These are phyloP conservation scores for Plemyria rubiginata DNA, from an alignment of 2,888 invertebrate species.

Conservation along the genomic window DNA sequence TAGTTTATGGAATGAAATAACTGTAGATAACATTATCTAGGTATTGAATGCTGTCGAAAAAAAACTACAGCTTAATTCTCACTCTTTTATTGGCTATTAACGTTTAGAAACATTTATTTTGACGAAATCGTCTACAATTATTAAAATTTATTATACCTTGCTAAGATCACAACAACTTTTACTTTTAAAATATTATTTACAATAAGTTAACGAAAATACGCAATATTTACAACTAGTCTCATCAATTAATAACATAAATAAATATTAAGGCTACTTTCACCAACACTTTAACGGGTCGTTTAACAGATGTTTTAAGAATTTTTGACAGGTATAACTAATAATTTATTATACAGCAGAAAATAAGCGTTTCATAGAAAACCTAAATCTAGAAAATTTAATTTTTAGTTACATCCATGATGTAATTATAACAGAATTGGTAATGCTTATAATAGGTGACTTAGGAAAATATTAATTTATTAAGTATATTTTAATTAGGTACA, in stretches of 20 bases:
- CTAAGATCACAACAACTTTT: constrained; percentile 76
- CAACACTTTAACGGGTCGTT: constrained; percentile 1
- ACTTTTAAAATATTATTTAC: constrained; percentile 69
- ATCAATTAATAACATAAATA: constrained; percentile 34
- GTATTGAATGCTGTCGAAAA: too few species aligned
- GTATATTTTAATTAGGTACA: too few species aligned
- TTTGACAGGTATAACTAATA: too few species aligned
- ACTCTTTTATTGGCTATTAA: constrained; percentile 71
- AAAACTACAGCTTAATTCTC: constrained; percentile 57
- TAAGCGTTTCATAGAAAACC: too few species aligned
- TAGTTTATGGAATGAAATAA: too few species aligned
- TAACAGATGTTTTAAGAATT: background rate
- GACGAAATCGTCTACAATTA: constrained; percentile 50
- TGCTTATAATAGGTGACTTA: too few species aligned
- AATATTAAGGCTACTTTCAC: constrained; percentile 8
- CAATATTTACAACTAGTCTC: constrained; percentile 72
- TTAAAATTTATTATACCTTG: constrained; percentile 60
- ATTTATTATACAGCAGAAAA: too few species aligned
- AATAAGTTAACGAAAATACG: constrained; percentile 64
- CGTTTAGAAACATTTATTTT: constrained; percentile 68
- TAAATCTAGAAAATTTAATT: too few species aligned
- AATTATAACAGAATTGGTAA: too few species aligned
- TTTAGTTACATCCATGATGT: too few species aligned
- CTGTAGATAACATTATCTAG: too few species aligned
- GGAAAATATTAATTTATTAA: too few species aligned